Evolutionary conservation across 2,888 invertebrate genomes (phyloP), one percentile per base, ranked within the genome.

Genomic region (Acleris holmiana): DNA sequence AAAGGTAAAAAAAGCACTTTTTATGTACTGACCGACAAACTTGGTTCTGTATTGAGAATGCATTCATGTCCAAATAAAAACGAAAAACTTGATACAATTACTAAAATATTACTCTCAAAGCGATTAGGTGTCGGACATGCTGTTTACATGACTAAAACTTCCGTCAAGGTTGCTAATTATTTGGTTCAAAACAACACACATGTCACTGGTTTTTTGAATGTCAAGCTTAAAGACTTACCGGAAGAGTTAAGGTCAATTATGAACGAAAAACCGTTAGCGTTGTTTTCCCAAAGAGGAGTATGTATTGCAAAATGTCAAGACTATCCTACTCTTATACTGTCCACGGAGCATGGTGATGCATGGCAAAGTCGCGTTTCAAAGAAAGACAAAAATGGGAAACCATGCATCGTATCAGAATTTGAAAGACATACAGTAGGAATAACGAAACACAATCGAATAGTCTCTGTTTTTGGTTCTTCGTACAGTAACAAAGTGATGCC

Each of bases 21-120:
- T n/a, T 59, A 59, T 49, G 15, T 64, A 48, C 25, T 64, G 2
- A 48, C 59, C 10, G 64, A 64, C 17, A 41, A 54, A 17, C 29
- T 21, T 48, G 64, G 64, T 40, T 64, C 17, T 46, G 54, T 64
- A 19, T 29, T 64, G n/a, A 64, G 58, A 64, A 35, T 64, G 10
- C 19, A 54, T 17, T 47, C 49, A 49, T 40, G 49, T 8, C 41
- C 48, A 54, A 48, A 54, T 21, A 49, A 49, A 44, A 48, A 44
- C 5, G 25, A 59, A 19, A 15, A 15, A 0, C 13, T 53, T 10
- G 53, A 59, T 44, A 44, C 54, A 29, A 49, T 64, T 25, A 21
- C 48, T 4, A 58, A 59, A 54, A 54, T 53, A 5, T 29, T 64
- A 6, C 58, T 64, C 18, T 4, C 40, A 3, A 58, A 49, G 15